Evolutionary conservation across 2,797 vertebrate genomes (phyloP).

Genomic region (Lagorchestes hirsutus): DNA sequence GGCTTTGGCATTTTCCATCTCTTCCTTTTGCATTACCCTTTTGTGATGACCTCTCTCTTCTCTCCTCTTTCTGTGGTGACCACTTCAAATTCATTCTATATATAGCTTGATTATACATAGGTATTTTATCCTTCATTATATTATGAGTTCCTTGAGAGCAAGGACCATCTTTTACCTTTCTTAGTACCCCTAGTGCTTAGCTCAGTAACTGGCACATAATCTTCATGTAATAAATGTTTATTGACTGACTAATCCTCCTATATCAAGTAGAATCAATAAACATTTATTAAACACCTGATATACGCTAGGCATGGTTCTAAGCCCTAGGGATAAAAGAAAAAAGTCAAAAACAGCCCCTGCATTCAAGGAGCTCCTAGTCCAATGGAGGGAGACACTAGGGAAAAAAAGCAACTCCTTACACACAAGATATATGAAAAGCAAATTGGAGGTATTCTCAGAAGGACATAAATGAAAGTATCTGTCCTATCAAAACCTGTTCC

Average conservation of each 20-base stretch:
- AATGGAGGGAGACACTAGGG: neutral
- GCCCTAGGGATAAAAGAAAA: neutral
- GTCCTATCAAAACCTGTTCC: neutral
- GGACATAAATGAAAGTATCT: neutral
- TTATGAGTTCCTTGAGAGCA: neutral
- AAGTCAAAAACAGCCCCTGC: neutral
- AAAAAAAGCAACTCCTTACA: neutral
- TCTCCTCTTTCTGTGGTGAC: neutral
- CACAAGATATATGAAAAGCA: neutral
- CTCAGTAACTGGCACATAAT: neutral
- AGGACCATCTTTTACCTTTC: neutral
- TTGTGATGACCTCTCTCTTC: neutral
- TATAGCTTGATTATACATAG: neutral
- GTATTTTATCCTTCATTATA: neutral
- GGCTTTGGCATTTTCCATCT: neutral
- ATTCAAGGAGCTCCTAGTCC: neutral
- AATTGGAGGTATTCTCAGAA: neutral
- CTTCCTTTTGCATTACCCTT: neutral
- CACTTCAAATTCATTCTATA: neutral
- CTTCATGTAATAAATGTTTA: neutral
- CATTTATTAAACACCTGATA: neutral
- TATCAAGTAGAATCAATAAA: neutral
- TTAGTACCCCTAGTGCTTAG: neutral
- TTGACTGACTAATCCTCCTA: neutral
- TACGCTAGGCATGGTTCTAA: neutral